Base-by-base conservation (phyloP, 1,140 invertebrate species). In the Papilio glaucus region DNA sequence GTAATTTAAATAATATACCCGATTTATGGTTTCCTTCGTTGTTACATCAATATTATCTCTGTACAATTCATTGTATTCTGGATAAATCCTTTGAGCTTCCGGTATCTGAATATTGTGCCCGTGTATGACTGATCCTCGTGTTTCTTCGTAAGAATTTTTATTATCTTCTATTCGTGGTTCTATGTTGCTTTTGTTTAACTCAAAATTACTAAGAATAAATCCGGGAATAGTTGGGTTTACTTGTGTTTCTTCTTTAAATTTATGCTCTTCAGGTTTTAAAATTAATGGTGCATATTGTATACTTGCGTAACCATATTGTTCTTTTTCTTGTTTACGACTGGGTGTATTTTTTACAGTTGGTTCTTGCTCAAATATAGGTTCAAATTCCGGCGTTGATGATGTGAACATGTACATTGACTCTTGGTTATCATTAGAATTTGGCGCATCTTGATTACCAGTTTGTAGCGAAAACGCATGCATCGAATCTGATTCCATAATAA, bases 211-310 rank as follows among this genome's bases (percentile, higher is more conserved):
- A 9, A 65, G 18, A 41, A 37, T 39, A 39, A 65, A 65, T 5
- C 33, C 38, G 1, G 63, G 38, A n/a, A 68, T 39, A 9, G 38
- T 68, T 7, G 39, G 38, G 13, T 68, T 45, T 13, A 68, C 41
- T 37, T 65, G 21, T 45, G 45, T 13, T 41, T 45, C 41, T 45
- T 68, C 63, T 68, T 29, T 42, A 42, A 42, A 8, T 33, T 68
- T 68, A 15, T 68, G 15, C 13, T 68, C 63, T 8, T 49, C 65
- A n/a, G 63, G n/a, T 18, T 75, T 75, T 18, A 72, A 53, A 26
- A 57, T 9, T 26, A 77, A 68, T 12, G 77, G 77, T 33, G 73
- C 79, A 13, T 76, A 77, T 71, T 78, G 79, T 60, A 81, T 57
- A 26, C 49, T 57, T 1, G 21, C 49, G 49, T 57, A 57, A 26